A percentile compares a stretch with the other conserved stretches of the same genome.
Conservation (phyloP, 2,113 vertebrate genomes). For the Syngnathoides biaculeatus region DNA sequence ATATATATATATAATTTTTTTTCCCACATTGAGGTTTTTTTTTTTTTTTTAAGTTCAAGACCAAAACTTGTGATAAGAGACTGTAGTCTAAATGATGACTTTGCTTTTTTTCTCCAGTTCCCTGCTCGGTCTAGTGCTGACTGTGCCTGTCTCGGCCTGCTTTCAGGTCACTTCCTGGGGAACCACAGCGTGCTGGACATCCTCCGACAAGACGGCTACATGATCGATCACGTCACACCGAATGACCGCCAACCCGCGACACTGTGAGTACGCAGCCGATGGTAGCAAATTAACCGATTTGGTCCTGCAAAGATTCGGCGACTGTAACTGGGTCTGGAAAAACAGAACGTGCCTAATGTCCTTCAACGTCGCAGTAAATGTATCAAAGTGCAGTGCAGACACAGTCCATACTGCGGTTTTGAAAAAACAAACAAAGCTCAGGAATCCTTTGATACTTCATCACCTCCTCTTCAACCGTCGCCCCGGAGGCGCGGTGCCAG, state of each 20-base stretch:
- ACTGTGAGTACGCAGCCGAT: constrained; percentile 75
- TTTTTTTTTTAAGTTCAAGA: too few species aligned
- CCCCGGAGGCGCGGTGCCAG: constrained; percentile 40
- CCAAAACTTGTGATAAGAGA: too few species aligned
- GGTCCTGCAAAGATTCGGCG: not conserved
- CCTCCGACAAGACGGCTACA: constrained; percentile 88
- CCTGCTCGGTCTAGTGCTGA: not conserved
- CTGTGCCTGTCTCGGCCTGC: constrained; percentile 21
- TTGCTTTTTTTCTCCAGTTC: not conserved
- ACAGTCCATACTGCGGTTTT: constrained; percentile 26
- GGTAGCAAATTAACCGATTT: not conserved
- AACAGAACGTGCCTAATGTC: not conserved
- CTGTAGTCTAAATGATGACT: not conserved
- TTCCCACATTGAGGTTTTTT: too few species aligned
- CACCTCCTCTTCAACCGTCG: constrained; percentile 9
- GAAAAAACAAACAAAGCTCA: constrained; percentile 40
- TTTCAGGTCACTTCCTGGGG: constrained; percentile 95
- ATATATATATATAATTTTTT: too few species aligned
- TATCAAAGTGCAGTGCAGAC: constrained; percentile 27
- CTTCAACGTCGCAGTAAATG: constrained; percentile 17
- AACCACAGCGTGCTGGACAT: constrained; percentile 97
- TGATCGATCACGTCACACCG: constrained; percentile 86
- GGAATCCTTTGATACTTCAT: constrained; percentile 40
- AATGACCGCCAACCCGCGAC: constrained; percentile 73
- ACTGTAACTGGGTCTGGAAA: not conserved